Evolutionary conservation across 2,797 vertebrate species (phyloP), one percentile per base, ranked within the genome.

Genomic region (Rhinatrema bivittatum): DNA sequence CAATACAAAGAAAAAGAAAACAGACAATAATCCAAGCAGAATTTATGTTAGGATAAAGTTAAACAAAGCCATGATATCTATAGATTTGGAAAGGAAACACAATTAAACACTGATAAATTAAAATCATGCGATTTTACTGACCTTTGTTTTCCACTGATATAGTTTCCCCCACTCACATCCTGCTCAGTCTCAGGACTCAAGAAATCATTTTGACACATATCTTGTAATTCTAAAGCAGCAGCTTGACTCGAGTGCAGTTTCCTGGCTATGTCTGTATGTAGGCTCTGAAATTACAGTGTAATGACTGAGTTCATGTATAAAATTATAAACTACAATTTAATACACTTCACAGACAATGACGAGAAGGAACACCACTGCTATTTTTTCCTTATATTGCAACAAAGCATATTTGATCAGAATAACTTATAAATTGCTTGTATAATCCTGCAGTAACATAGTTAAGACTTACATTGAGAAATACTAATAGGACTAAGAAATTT

Each of bases 251-350:
- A 40, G 21, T 26, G 28, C 11, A 20, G 18, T 29, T 59, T 70
- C 62, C 59, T 70, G 45, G 34, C 21, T 47, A 29, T 26, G 15
- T 65, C 61, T 43, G 29, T 1, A 8, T 5, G 56, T 35, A 50
- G 56, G 54, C 36, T 66, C 79, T 84, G 72, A 67, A 79, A 82
- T 55, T 38, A 70, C 28, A 77, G 1, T 39, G 44, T 7, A 10
- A 26, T 40, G 49, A 56, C 30, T 36, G 35, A 46, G 26, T 60
- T 55, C 23, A 52, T 25, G 12, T 21, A 16, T 37, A 66, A 56
- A 66, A 56, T 36, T 33, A 10, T 52, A 50, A 42, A 36, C 35
- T 10, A 45, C 47, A 47, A 50, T 32, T 22, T 31, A 42, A 42
- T 55, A 14, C 13, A 54, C 29, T 32, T 35, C 19, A 51, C 18